Base-by-base conservation (phyloP, 2,888 invertebrate species). In the Drepanosiphum platanoidis region DNA sequence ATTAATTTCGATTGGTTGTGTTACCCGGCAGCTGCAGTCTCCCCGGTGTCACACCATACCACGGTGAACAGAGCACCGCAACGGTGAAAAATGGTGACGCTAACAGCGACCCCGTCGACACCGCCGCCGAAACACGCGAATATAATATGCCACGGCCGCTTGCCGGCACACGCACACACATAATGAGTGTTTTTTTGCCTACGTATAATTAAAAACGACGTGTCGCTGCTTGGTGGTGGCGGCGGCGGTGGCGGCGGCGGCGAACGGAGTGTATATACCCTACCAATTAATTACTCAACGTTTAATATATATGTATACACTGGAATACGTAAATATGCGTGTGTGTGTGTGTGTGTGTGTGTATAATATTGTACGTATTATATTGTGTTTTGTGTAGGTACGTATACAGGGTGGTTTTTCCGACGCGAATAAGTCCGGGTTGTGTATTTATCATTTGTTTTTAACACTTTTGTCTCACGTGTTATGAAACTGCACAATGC, bases 131-230 rank as follows among this genome's bases (percentile, higher is more conserved):
- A 3, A 8, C 42, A 42, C 42, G 42, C 27, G 32, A 42, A 75
- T 58, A 58, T 75, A 52, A 75, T 75, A 75, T 75, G 30, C 30
- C 13, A 52, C n/a, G n/a, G n/a, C n/a, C n/a, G n/a, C n/a, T n/a
- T n/a, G n/a, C n/a, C n/a, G 32, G 22, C 22, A 66, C 46, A 46
- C n/a, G 27, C 27, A 64, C 13, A 30, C 13, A 42, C 39, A 58
- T 79, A 71, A 70, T 30, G 52, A 81, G 70, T 81, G 80, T 81
- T 81, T 81, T 81, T 81, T 81, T n/a, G 70, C 71, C 52, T 68
- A 52, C 81, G 71, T 61, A 30, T 81, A 81, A 71, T 81, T 81
- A 81, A 81, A 81, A 81, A 81, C 81, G 81, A 81, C 81, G 71
- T 71, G 81, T 71, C 81, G 71, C 32, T 58, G 22, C n/a, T n/a